phyloP scores from a whole-genome alignment of 1,140 invertebrate species.

The Sycobia sp. region DNA sequence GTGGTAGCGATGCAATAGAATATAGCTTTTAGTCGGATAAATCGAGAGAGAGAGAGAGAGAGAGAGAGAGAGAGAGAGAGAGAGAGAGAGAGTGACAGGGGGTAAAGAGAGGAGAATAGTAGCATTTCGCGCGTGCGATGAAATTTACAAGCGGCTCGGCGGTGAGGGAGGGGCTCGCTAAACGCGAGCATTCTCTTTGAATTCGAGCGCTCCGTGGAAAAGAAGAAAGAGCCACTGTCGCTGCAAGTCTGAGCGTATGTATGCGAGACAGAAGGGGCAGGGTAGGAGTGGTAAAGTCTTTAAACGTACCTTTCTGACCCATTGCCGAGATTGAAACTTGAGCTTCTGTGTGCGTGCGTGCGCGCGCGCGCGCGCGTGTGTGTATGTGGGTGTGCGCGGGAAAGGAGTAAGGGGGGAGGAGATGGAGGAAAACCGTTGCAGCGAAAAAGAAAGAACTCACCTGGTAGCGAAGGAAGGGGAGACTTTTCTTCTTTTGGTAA shows the following conservation, averaged over 20 bases:
- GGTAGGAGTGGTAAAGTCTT: not conserved
- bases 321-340: constrained; percentile 23
- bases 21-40: not conserved
- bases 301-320: not conserved
- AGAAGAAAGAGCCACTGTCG: too few relatives aligned
- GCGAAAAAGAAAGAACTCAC: not conserved
- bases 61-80: not conserved
- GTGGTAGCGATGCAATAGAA: not conserved
- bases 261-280: not conserved
- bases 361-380: too few relatives aligned
- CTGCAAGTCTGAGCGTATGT: too few relatives aligned
- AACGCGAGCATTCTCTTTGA: constrained; percentile 1
- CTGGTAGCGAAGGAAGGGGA: too few relatives aligned
- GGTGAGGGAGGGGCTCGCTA: not conserved
- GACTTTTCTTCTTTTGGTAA: too few relatives aligned
- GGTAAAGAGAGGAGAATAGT: not conserved
- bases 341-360: too few relatives aligned
- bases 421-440: constrained; percentile 10
- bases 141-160: not conserved
- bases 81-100: too few relatives aligned
- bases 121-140: not conserved
- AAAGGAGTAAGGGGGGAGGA: too few relatives aligned
- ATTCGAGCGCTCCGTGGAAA: not conserved
- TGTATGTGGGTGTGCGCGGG: too few relatives aligned
- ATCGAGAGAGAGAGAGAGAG: not conserved